Percentiles rank a stretch among this genome's conserved stretches.
These are phyloP conservation scores for Ips typographus DNA, from an alignment of 1,140 invertebrate genomes.

Conservation along the genomic window DNA sequence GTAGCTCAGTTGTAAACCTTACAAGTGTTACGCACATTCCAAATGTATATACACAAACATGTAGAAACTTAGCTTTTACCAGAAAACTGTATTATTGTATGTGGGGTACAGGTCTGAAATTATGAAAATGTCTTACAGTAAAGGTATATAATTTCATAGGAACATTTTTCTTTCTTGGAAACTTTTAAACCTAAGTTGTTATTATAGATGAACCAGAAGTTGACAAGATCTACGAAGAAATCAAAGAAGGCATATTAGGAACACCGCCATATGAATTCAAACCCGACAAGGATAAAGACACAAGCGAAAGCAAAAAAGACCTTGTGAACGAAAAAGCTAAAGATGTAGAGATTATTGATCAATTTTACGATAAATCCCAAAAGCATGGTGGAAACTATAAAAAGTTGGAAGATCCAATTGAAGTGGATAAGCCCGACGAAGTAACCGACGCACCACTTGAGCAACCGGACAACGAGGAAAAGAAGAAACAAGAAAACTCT, in stretches of 20 bases:
- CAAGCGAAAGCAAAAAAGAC: constrained; percentile 21
- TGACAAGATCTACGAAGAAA: neutral
- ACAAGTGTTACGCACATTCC: neutral
- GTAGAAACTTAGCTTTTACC: neutral
- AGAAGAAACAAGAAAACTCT: neutral
- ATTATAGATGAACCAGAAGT: neutral
- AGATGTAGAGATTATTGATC: constrained; percentile 15
- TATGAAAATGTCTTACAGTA: too few relatives aligned
- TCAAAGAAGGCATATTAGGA: neutral
- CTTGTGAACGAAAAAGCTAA: constrained; percentile 3
- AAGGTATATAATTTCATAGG: too few relatives aligned
- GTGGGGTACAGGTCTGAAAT: too few relatives aligned
- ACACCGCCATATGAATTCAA: neutral
- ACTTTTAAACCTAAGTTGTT: too few relatives aligned
- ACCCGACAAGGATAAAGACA: constrained; percentile 3
- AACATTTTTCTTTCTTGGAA: too few relatives aligned
- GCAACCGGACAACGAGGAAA: neutral
- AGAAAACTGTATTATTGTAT: too few relatives aligned
- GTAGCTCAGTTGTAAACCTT: too few relatives aligned
- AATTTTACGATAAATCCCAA: constrained; percentile 26
- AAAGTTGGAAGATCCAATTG: neutral
- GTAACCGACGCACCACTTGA: too few relatives aligned
- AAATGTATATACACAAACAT: neutral
- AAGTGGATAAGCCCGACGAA: too few relatives aligned
- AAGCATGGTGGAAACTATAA: constrained; percentile 34